phyloP scores from a whole-genome alignment of 1,140 invertebrate genomes.

The Temnothorax nylanderi region DNA sequence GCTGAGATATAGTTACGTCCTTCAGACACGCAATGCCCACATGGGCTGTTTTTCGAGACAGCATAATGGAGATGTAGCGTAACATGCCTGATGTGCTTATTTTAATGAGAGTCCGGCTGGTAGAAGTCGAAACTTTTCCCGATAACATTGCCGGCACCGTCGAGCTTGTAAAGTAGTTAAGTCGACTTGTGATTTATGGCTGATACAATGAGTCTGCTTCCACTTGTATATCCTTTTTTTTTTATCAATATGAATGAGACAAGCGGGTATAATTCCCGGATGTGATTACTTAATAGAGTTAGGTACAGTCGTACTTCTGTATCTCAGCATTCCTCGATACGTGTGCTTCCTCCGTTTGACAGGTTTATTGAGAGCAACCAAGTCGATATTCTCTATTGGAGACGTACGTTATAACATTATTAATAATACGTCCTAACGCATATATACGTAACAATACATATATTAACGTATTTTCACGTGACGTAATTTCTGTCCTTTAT shows the following conservation, averaged over 20 bases:
- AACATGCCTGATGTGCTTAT: conserved; percentile 63
- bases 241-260: conserved; percentile 21
- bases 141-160: conserved; percentile 63
- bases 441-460: not conserved
- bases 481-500: not conserved
- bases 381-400: conserved; percentile 20
- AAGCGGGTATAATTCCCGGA: not conserved
- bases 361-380: not conserved
- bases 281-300: conserved; percentile 25
- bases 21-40: conserved; percentile 43
- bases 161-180: conserved; percentile 72
- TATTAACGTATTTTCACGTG: not conserved
- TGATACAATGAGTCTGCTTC: conserved; percentile 59
- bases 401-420: not conserved
- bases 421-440: not conserved
- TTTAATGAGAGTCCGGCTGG: conserved; percentile 61
- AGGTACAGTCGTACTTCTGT: not conserved
- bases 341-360: not conserved
- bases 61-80: conserved; percentile 56
- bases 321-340: not conserved
- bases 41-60: conserved; percentile 53
- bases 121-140: conserved; percentile 67
- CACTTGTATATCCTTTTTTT: conserved; percentile 32
- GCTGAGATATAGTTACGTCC: conserved; percentile 10
- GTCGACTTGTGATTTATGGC: conserved; percentile 68